These are phyloP conservation scores for Molossus alvarezi DNA, from an alignment of 2,797 vertebrate species.

Conservation along the genomic window DNA sequence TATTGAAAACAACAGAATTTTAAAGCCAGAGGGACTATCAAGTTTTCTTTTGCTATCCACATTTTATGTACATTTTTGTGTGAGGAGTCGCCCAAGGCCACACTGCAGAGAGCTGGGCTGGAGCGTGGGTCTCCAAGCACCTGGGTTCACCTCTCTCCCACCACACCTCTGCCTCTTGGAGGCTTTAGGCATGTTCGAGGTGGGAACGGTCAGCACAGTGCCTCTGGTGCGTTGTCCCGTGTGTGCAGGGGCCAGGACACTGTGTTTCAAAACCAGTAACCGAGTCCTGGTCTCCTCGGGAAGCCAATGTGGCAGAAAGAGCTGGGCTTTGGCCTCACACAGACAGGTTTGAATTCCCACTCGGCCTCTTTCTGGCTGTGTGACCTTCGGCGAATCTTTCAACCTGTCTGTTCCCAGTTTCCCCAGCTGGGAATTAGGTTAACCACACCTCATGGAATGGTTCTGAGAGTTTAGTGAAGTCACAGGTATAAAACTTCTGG, in stretches of 20 bases:
- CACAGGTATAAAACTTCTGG: neutral
- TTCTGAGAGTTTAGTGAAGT: neutral
- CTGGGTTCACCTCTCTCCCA: neutral
- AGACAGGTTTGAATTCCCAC: neutral
- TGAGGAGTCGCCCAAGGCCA: neutral
- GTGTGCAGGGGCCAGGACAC: too few species aligned
- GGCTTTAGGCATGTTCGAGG: neutral
- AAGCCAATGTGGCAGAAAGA: neutral
- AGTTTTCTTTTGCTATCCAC: neutral
- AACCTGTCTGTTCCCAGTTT: neutral
- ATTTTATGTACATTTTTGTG: neutral
- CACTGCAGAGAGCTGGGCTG: neutral
- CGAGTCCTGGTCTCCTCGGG: neutral
- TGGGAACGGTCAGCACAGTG: neutral
- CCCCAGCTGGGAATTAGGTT: neutral
- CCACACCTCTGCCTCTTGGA: neutral
- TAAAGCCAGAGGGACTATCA: neutral
- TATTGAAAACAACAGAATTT: slow-evolving; percentile 9
- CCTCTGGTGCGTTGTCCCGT: neutral
- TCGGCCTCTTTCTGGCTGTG: neutral
- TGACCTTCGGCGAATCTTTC: neutral
- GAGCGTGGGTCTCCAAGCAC: neutral
- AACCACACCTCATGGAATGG: neutral
- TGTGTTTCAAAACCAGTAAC: slow-evolving; percentile 19
- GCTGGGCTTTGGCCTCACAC: neutral